Conservation (phyloP, 2,888 invertebrate species). For the Timandra comae region DNA sequence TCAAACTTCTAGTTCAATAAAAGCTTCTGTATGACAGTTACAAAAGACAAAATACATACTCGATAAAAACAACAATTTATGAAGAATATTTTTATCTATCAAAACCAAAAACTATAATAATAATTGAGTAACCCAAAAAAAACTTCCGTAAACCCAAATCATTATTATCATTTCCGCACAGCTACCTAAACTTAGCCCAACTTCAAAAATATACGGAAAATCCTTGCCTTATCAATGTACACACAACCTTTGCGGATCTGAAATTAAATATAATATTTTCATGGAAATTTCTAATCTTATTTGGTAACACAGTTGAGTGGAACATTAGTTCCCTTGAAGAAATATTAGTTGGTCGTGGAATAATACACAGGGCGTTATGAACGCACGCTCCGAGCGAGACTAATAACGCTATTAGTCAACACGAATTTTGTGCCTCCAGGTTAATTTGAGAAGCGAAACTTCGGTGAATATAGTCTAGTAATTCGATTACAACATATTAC, state of each 20-base stretch:
- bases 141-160: too few relatives aligned
- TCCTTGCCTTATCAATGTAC: conserved; percentile 1
- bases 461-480: conserved; percentile 10
- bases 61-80: too few relatives aligned
- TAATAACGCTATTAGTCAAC: conserved; percentile 43
- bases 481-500: conserved; percentile 23
- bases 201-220: background rate
- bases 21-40: too few relatives aligned
- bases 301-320: conserved; percentile 16
- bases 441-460: conserved; percentile 26
- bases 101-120: too few relatives aligned
- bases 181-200: background rate
- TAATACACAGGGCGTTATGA: conserved; percentile 35
- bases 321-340: conserved; percentile 26
- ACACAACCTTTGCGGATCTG: conserved; percentile 5
- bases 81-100: too few relatives aligned
- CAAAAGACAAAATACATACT: too few relatives aligned
- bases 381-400: conserved; percentile 29
- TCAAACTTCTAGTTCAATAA: too few relatives aligned
- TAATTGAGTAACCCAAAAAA: too few relatives aligned
- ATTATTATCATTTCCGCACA: background rate
- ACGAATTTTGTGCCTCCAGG: conserved; percentile 33
- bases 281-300: conserved; percentile 16
- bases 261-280: conserved; percentile 10
- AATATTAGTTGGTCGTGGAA: conserved; percentile 31